Conservation (phyloP, 92 coral and sea anemone species). For the Zoanthus solanderi region DNA sequence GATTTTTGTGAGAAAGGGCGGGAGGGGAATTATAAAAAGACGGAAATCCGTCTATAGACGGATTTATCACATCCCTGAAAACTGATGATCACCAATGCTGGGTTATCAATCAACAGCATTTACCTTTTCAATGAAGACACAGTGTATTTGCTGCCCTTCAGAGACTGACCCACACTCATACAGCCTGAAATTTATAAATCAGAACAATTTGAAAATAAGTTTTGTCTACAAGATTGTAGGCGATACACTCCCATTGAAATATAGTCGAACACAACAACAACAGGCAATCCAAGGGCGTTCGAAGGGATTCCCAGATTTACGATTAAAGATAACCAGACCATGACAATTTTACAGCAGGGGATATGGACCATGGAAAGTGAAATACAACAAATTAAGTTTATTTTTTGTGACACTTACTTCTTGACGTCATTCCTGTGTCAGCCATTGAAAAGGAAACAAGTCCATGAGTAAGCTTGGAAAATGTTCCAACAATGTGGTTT, state of each 20-base stretch:
- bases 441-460: slow-evolving; percentile 77
- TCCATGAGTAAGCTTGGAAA: slow-evolving; percentile 90
- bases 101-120: too few relatives aligned
- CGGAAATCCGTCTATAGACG: too few relatives aligned
- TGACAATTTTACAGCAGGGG: too few relatives aligned
- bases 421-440: slow-evolving; percentile 89
- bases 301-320: too few relatives aligned
- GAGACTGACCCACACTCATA: slow-evolving; percentile 82
- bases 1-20: too few relatives aligned
- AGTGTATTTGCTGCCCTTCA: slow-evolving; percentile 85
- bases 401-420: slow-evolving; percentile 59
- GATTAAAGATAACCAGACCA: too few relatives aligned
- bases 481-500: slow-evolving; percentile 76
- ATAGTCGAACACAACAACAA: background rate
- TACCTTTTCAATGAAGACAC: slow-evolving; percentile 92
- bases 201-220: background rate
- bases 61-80: too few relatives aligned
- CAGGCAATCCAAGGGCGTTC: too few relatives aligned
- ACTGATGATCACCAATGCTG: too few relatives aligned
- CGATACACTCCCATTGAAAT: background rate
- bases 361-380: too few relatives aligned
- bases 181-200: slow-evolving; percentile 56
- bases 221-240: background rate
- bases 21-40: too few relatives aligned
- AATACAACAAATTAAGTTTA: too few relatives aligned